Base-by-base conservation (phyloP, 2,113 vertebrate genomes). In the Alethe castanea region DNA sequence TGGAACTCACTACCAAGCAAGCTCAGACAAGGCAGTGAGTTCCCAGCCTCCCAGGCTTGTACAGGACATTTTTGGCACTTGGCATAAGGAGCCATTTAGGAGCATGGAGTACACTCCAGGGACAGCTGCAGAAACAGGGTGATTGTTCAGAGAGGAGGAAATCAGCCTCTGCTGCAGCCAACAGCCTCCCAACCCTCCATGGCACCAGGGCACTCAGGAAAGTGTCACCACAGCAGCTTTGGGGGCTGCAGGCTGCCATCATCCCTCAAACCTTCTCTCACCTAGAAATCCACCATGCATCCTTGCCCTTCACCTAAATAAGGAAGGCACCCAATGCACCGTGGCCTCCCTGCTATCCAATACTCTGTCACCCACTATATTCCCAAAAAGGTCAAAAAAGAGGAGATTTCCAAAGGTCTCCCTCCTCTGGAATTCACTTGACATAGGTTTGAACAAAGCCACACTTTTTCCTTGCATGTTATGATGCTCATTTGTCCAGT, bases 41-140 rank as follows among this genome's bases (percentile, higher is more conserved):
- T 31, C 28, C 26, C 85, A 54, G 45, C 22, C 24, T 86, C 36
- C 26, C 50, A 6, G 1, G 23, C 31, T 11, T 2, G 0, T 11
- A 11, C 1, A 7, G 60, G 42, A 78, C 31, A 81, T 18, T 52
- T 64, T 52, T 50, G 29, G 16, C 23, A 40, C 23, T 42, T 35
- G 61, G 15, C 26, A 20, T 2, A 6, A 0, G 4, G 35, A 71
- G 29, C 25, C 9, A 7, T n/a, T 54, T 4, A 74, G 66, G 44
- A 85, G 52, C 36, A 14, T 0, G 1, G 36, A 44, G 22, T 2
- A 19, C 0, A 0, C 13, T 29, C 47, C 38, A 52, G 83, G 24
- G 50, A 73, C 33, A 47, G 60, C 25, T 42, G 33, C 44, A 77
- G 72, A 15, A 60, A 70, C 3, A 54, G 40, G 6, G 12, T 15